Evolutionary conservation across 2,888 invertebrate species (phyloP), one percentile per base, ranked within the genome.

Genomic region (Xestia c-nigrum): DNA sequence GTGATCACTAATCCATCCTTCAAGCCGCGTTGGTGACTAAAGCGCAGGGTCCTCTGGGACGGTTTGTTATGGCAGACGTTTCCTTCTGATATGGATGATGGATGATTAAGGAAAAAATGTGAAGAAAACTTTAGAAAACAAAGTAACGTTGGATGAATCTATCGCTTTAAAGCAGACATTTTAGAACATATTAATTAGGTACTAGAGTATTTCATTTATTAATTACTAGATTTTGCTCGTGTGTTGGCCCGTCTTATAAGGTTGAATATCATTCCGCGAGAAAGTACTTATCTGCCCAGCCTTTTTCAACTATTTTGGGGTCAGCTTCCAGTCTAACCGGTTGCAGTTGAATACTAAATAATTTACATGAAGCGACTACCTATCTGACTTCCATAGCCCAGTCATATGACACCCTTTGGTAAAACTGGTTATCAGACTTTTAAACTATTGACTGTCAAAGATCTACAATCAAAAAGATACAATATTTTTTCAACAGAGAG

Each of bases 41-140:
- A 66, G 38, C 71, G 38, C 71, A 40, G 52, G 19, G 72, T 72
- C 77, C 78, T 74, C 24, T 14, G 52, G 69, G 74, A 77, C 47
- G n/a, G 74, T 77, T 74, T 77, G 74, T 85, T 77, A 64, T 83
- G 78, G 86, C 83, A 67, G 64, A 21, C 71, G n/a, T 52, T 74
- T 82, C 83, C 74, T 82, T 52, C 83, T 63, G 74, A 85, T 85
- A 83, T 21, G 59, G 52, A 72, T 85, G 86, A 85, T 82, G 65
- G 57, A 83, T 83, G 85, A 85, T 83, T 69, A 82, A 16, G 47
- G 31, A 65, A 85, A 82, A 83, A 82, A 57, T 3, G 47, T 59
- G 19, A 47, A 72, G 40, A 70, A 21, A 3, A 77, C 47, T 69
- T 61, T 43, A 69, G 46, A 21, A 72, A 59, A 63, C 50, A 38